These are phyloP conservation scores for Ammodytes dubius DNA, from an alignment of 2,113 vertebrate species.

Conservation along the genomic window DNA sequence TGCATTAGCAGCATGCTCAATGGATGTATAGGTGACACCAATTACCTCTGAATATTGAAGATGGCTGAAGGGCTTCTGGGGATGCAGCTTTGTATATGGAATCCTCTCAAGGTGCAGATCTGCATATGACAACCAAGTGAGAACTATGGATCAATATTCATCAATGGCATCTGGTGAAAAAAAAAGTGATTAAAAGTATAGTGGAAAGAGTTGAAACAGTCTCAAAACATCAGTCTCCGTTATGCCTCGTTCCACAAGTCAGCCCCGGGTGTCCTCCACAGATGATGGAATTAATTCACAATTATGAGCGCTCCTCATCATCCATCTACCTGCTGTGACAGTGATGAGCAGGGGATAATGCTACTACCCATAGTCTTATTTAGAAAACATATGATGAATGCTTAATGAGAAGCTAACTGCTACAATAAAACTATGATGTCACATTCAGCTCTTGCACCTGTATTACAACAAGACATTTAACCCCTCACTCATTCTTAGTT, in stretches of 20 bases:
- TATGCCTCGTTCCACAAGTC: conserved; percentile 38
- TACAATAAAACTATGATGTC: conserved; percentile 24
- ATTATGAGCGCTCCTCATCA: conserved; percentile 67
- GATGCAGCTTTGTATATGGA: not conserved
- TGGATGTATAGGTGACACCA: not conserved
- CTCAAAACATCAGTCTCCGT: conserved; percentile 39
- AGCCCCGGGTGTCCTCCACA: conserved; percentile 53
- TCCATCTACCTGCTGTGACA: conserved; percentile 74
- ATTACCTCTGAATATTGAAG: not conserved
- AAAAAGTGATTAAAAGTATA: not conserved
- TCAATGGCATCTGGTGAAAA: not conserved
- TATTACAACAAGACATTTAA: conserved; percentile 7
- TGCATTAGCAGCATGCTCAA: not conserved
- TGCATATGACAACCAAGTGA: not conserved
- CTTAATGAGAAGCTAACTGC: conserved; percentile 51
- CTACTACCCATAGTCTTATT: conserved; percentile 53
- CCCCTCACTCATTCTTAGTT: not conserved
- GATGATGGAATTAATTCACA: conserved; percentile 71
- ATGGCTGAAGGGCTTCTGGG: conserved; percentile 6
- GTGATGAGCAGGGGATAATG: conserved; percentile 62
- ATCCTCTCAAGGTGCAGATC: not conserved
- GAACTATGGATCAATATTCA: not conserved
- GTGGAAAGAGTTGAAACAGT: conserved; percentile 15
- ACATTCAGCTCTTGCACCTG: conserved; percentile 26
- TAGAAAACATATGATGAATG: conserved; percentile 63